phyloP scores from a whole-genome alignment of 2,797 vertebrate genomes.

The Poeciliopsis turneri region DNA sequence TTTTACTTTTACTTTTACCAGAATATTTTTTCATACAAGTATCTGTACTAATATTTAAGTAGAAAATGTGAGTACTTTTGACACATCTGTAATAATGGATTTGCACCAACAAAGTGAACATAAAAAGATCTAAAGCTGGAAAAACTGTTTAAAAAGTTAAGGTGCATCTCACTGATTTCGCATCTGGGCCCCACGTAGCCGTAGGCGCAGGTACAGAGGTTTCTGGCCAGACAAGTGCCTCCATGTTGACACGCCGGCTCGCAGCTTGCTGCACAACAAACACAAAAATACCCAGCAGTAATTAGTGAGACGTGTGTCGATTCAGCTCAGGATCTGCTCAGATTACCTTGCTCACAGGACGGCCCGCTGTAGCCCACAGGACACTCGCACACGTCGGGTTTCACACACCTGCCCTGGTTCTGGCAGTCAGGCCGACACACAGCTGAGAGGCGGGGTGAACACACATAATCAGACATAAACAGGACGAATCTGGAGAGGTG shows the following conservation, averaged over 20 bases:
- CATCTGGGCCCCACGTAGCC: conserved; percentile 92
- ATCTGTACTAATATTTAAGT: too few species aligned
- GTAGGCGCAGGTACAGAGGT: conserved; percentile 90
- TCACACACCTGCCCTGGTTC: conserved; percentile 88
- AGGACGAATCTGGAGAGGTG: background rate
- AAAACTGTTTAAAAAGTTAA: background rate
- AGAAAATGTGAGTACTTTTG: too few species aligned
- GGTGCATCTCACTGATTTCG: conserved; percentile 86
- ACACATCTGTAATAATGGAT: too few species aligned
- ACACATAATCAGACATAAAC: background rate
- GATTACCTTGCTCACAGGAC: conserved; percentile 88
- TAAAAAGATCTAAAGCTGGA: background rate
- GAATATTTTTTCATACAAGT: too few species aligned
- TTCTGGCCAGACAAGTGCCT: conserved; percentile 86
- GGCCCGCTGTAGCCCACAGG: conserved; percentile 81
- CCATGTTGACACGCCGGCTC: conserved; percentile 87
- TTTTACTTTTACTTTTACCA: too few species aligned
- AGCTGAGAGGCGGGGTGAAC: conserved; percentile 71
- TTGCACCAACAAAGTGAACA: too few species aligned
- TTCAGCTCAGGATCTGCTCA: background rate
- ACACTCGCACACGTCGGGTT: conserved; percentile 86
- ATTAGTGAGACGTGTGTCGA: background rate
- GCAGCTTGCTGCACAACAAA: conserved; percentile 80
- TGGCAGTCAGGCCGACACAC: conserved; percentile 91
- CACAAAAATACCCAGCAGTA: conserved; percentile 7